These are phyloP conservation scores for Gallinago nigripennis DNA, from an alignment of 2,797 vertebrate genomes.

Conservation along the genomic window DNA sequence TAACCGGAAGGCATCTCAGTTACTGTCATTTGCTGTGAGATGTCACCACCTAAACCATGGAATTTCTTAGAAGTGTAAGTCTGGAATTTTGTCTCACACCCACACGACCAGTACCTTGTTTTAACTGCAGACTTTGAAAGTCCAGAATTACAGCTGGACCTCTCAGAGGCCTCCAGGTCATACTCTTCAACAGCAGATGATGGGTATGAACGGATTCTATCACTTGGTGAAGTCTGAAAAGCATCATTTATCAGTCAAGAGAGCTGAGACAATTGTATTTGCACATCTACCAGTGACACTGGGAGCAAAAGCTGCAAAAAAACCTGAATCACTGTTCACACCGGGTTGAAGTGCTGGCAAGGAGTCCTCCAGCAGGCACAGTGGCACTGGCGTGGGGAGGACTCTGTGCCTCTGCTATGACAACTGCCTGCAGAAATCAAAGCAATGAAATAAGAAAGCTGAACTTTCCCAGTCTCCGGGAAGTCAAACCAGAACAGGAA, in stretches of 20 bases:
- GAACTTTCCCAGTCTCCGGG: neutral
- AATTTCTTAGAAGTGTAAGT: neutral
- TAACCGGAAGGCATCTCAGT: neutral
- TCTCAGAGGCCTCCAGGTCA: neutral
- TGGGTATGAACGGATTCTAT: neutral
- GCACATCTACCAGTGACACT: neutral
- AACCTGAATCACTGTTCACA: neutral
- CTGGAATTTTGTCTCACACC: neutral
- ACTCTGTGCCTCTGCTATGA: neutral
- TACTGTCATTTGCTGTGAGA: neutral
- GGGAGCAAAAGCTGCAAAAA: neutral
- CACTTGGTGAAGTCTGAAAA: neutral
- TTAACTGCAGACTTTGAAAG: neutral
- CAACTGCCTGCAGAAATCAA: neutral
- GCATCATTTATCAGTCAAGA: neutral
- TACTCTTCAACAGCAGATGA: neutral
- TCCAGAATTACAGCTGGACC: neutral
- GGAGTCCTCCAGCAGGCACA: neutral
- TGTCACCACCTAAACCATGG: neutral
- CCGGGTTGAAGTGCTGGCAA: neutral
- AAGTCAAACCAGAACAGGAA: neutral
- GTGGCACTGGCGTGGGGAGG: neutral
- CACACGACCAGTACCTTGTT: neutral
- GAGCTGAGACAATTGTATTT: neutral
- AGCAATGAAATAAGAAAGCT: neutral